phyloP scores from a whole-genome alignment of 2,113 vertebrate genomes.

The Coptodon bakossiorum region DNA sequence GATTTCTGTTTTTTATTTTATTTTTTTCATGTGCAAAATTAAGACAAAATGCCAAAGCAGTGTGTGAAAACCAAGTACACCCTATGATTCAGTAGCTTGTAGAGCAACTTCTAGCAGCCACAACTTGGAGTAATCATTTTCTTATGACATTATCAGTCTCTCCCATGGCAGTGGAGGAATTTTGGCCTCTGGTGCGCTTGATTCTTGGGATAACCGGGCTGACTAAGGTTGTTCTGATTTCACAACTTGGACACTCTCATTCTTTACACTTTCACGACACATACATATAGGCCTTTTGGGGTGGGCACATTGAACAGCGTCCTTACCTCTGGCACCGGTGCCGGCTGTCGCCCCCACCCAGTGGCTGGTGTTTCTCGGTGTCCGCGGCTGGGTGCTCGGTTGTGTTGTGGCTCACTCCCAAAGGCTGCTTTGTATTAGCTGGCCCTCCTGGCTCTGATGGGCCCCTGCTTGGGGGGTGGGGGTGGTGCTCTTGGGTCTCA shows the following conservation, averaged over 20 bases:
- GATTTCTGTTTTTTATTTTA: background rate
- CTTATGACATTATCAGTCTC: background rate
- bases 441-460: background rate
- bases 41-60: background rate
- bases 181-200: background rate
- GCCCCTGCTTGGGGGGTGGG: background rate
- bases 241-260: background rate
- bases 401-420: background rate
- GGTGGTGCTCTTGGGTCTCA: background rate
- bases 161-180: background rate
- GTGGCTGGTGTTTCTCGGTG: background rate
- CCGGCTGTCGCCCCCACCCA: background rate
- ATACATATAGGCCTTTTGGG: background rate
- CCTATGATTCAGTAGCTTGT: background rate
- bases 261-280: background rate
- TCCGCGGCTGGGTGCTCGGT: background rate
- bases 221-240: background rate
- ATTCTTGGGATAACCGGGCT: background rate
- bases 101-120: background rate
- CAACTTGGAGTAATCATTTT: background rate
- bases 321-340: background rate
- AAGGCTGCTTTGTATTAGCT: background rate
- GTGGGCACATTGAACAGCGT: background rate
- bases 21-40: background rate
- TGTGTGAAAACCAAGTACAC: accelerated